Evolutionary conservation across 1,140 invertebrate species (phyloP).

Genomic region (Papilio aristodemus): DNA sequence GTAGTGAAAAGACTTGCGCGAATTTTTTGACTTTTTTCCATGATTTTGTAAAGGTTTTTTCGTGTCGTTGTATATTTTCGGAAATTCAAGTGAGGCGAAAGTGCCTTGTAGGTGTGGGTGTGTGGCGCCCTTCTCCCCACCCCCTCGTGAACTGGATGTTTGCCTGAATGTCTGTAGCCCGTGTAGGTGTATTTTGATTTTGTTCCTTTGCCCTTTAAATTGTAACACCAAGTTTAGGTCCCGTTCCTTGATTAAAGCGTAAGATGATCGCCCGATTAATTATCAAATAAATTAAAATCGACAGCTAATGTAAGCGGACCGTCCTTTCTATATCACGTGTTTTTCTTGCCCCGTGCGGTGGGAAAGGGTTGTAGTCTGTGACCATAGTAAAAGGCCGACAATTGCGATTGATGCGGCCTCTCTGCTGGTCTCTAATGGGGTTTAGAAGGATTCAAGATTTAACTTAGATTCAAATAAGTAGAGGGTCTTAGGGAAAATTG

Average conservation of each 20-base stretch:
- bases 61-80: slow-evolving; percentile 66
- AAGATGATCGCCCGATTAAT: too few species aligned
- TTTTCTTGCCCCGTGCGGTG: background rate
- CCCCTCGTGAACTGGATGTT: slow-evolving; percentile 10
- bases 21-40: slow-evolving; percentile 74
- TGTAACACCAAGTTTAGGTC: too few species aligned
- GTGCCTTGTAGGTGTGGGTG: slow-evolving; percentile 64
- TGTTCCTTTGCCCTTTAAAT: background rate
- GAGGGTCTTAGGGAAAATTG: slow-evolving; percentile 61
- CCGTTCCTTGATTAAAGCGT: too few species aligned
- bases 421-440: background rate
- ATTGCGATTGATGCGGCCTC: background rate
- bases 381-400: background rate
- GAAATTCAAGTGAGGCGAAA: slow-evolving; percentile 56
- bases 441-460: slow-evolving; percentile 27
- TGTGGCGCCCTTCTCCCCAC: slow-evolving; percentile 51
- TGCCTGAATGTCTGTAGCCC: slow-evolving; percentile 25
- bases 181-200: background rate
- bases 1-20: slow-evolving; percentile 75
- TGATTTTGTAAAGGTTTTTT: slow-evolving; percentile 74
- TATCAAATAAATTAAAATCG: too few species aligned
- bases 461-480: slow-evolving; percentile 70
- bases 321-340: slow-evolving; percentile 5
- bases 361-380: slow-evolving; percentile 15
- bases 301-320: background rate